phyloP scores from a whole-genome alignment of 2,797 vertebrate species.

The Antrozous pallidus region DNA sequence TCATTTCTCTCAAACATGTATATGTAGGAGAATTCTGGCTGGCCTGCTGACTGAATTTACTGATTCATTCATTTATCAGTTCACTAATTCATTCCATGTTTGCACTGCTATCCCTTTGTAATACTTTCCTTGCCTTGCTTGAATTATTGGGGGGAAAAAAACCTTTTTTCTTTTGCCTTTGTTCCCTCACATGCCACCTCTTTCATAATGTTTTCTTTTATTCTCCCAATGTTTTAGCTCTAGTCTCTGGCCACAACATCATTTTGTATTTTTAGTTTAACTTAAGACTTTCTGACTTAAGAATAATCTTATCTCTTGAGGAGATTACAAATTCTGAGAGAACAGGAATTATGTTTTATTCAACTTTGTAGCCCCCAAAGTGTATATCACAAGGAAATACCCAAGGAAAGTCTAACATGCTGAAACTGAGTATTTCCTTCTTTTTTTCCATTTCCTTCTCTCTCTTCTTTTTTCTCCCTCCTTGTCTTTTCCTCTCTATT shows the following conservation, averaged over 20 bases:
- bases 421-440: not conserved
- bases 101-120: not conserved
- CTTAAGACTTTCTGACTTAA: not conserved
- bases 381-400: not conserved
- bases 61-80: not conserved
- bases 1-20: not conserved
- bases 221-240: not conserved
- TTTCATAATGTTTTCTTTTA: not conserved
- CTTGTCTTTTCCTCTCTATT: not conserved
- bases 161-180: not conserved
- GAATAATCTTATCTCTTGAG: not conserved
- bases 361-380: not conserved
- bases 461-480: not conserved
- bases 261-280: not conserved
- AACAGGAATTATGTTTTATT: not conserved
- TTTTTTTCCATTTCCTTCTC: no score
- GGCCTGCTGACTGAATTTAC: not conserved
- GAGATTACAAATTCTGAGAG: conserved; percentile 9
- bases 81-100: not conserved
- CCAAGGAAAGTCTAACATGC: not conserved
- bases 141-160: not conserved
- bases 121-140: not conserved
- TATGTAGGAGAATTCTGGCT: not conserved
- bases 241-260: not conserved
- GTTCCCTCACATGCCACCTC: not conserved